A percentile compares a stretch with the other conserved stretches of the same genome.
These are phyloP conservation scores for Elegia similella DNA, from an alignment of 2,888 invertebrate species.

Conservation along the genomic window DNA sequence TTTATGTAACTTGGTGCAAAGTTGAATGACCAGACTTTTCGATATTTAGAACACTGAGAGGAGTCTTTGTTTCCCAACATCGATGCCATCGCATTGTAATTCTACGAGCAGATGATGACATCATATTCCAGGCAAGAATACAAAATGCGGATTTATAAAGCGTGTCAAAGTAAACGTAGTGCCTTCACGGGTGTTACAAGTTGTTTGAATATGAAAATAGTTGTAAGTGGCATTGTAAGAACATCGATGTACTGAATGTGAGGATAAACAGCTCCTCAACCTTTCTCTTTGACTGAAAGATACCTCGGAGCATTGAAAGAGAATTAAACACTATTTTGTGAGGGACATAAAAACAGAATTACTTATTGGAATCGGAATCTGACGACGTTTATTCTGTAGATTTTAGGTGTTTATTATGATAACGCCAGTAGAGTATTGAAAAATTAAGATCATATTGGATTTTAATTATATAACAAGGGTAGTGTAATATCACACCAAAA, in stretches of 20 bases:
- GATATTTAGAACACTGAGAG: constrained; percentile 12
- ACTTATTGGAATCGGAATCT: background rate
- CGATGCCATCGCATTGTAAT: constrained; percentile 16
- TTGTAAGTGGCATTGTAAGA: constrained; percentile 11
- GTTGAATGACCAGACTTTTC: constrained; percentile 13
- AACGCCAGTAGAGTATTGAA: too few species aligned
- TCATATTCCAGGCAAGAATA: constrained; percentile 15
- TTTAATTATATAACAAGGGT: too few species aligned
- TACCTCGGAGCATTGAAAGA: background rate
- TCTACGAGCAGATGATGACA: constrained; percentile 16
- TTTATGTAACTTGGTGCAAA: background rate
- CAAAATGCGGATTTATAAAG: constrained; percentile 15
- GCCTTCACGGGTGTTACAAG: constrained; percentile 6
- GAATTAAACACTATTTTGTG: constrained; percentile 4
- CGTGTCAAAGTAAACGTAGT: constrained; percentile 8
- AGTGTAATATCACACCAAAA: too few species aligned
- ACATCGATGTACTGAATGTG: constrained; percentile 12
- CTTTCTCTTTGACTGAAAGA: constrained; percentile 13
- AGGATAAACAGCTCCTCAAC: constrained; percentile 12
- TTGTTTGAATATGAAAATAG: constrained; percentile 14
- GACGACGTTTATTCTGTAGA: background rate
- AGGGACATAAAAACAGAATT: background rate
- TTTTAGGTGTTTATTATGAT: background rate
- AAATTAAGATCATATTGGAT: too few species aligned
- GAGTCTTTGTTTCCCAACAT: constrained; percentile 10